Percentiles rank a stretch among this genome's conserved stretches.
These are phyloP conservation scores for Elysia chlorotica DNA, from an alignment of 1,140 invertebrate species.

Conservation along the genomic window DNA sequence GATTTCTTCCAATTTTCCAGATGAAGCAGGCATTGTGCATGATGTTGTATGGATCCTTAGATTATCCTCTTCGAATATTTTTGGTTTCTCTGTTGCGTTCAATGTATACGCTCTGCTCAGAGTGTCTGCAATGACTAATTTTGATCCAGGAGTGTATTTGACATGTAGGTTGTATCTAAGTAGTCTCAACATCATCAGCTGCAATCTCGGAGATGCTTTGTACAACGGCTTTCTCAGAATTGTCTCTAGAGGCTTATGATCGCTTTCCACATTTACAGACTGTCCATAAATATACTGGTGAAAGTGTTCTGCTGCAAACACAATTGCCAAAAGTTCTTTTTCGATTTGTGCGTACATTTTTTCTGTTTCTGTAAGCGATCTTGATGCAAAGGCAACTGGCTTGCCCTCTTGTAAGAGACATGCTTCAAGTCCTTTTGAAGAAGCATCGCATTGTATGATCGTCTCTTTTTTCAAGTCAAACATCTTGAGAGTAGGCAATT, in stretches of 20 bases:
- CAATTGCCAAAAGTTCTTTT: slow-evolving; percentile 65
- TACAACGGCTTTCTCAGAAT: slow-evolving; percentile 38
- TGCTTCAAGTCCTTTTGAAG: slow-evolving; percentile 31
- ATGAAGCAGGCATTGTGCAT: background rate
- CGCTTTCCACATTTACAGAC: slow-evolving; percentile 37
- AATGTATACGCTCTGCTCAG: slow-evolving; percentile 26
- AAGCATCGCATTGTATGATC: slow-evolving; percentile 33
- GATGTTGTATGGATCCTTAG: background rate
- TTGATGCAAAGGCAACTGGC: slow-evolving; percentile 36
- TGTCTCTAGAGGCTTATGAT: slow-evolving; percentile 53
- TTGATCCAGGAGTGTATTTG: slow-evolving; percentile 24
- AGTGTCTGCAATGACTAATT: slow-evolving; percentile 24
- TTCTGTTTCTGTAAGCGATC: slow-evolving; percentile 21
- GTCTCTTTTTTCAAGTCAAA: slow-evolving; percentile 28
- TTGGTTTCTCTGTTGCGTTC: background rate
- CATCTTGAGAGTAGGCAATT: slow-evolving; percentile 14
- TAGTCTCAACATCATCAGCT: slow-evolving; percentile 42
- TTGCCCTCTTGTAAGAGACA: slow-evolving; percentile 27
- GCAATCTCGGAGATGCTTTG: slow-evolving; percentile 31
- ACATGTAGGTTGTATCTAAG: slow-evolving; percentile 34
- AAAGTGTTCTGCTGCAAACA: slow-evolving; percentile 65
- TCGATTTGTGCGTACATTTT: slow-evolving; percentile 58
- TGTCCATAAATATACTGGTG: slow-evolving; percentile 63
- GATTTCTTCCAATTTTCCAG: background rate
- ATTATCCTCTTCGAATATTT: background rate